phyloP scores from a whole-genome alignment of 1,140 invertebrate genomes.

The Coelopa frigida region DNA sequence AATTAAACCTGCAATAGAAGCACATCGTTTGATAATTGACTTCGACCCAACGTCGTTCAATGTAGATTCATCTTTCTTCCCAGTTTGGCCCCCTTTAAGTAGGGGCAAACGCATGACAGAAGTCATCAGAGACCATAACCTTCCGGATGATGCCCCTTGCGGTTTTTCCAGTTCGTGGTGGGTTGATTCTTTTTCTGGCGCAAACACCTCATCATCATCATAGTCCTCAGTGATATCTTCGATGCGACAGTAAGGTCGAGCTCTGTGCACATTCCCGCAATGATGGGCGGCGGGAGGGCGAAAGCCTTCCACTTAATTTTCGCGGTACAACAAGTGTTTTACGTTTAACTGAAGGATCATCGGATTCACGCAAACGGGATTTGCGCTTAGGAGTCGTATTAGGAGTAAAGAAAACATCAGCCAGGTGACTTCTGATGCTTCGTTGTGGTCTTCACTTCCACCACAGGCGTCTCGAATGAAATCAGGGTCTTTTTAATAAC shows the following conservation, averaged over 20 bases:
- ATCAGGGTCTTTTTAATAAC: constrained; percentile 35
- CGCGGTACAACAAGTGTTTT: constrained; percentile 20
- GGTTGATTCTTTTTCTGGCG: constrained; percentile 15
- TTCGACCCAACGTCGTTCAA: constrained; percentile 3
- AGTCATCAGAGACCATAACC: constrained; percentile 33
- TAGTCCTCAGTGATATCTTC: constrained; percentile 19
- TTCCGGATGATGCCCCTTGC: constrained; percentile 10
- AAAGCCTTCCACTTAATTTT: constrained; percentile 23
- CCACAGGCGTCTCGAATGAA: constrained; percentile 32
- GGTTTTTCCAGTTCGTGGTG: not conserved
- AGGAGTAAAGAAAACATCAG: constrained; percentile 34
- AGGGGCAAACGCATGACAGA: constrained; percentile 33
- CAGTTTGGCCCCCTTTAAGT: not conserved
- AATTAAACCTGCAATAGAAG: constrained; percentile 30
- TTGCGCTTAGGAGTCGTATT: constrained; percentile 15
- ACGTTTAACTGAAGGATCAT: not conserved
- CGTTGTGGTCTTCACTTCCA: not conserved
- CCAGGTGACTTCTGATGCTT: not conserved
- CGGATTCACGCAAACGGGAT: not conserved
- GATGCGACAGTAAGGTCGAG: constrained; percentile 20
- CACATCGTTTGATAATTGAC: constrained; percentile 33
- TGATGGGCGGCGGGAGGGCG: constrained; percentile 23
- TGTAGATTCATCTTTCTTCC: not conserved
- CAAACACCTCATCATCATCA: constrained; percentile 28
- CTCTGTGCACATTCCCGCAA: constrained; percentile 18